Conservation (phyloP, 1,140 invertebrate species). For the Kradibia gibbosae region DNA sequence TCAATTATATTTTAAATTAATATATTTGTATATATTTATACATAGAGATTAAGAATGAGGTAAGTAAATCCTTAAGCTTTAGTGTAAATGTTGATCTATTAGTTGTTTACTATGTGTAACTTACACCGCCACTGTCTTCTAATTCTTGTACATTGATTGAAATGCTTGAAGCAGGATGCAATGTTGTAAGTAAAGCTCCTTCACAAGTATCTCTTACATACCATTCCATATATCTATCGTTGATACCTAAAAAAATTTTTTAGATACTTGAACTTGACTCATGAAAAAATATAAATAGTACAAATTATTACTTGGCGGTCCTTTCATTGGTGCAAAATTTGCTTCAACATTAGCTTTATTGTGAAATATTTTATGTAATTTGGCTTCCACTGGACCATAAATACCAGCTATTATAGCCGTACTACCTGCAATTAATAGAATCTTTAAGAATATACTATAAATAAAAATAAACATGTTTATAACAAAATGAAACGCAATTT, state of each 20-base stretch:
- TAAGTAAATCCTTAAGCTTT: too few relatives aligned
- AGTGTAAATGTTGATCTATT: slow-evolving; percentile 16
- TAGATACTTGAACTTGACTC: background rate
- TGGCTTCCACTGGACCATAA: slow-evolving; percentile 89
- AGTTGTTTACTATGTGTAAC: slow-evolving; percentile 45
- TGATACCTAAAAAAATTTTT: slow-evolving; percentile 77
- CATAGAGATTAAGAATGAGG: too few relatives aligned
- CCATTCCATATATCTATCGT: slow-evolving; percentile 82
- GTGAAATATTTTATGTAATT: slow-evolving; percentile 82
- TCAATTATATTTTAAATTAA: slow-evolving; percentile 51
- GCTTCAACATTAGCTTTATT: slow-evolving; percentile 87
- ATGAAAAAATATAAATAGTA: background rate
- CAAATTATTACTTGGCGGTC: slow-evolving; percentile 77
- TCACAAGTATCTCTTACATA: slow-evolving; percentile 85
- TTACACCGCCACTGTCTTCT: slow-evolving; percentile 87
- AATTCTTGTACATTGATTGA: slow-evolving; percentile 88
- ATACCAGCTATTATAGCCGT: slow-evolving; percentile 84
- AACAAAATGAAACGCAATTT: too few relatives aligned
- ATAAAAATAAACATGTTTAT: too few relatives aligned
- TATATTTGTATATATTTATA: slow-evolving; percentile 12
- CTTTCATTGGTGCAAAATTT: slow-evolving; percentile 82
- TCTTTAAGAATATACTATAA: too few relatives aligned
- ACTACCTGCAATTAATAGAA: slow-evolving; percentile 72
- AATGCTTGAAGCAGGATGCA: slow-evolving; percentile 86
- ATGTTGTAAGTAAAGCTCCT: slow-evolving; percentile 77